A percentile compares a stretch with the other conserved stretches of the same genome.
Evolutionary conservation across 2,888 invertebrate genomes (phyloP).

Genomic region (Atethmia centrago): DNA sequence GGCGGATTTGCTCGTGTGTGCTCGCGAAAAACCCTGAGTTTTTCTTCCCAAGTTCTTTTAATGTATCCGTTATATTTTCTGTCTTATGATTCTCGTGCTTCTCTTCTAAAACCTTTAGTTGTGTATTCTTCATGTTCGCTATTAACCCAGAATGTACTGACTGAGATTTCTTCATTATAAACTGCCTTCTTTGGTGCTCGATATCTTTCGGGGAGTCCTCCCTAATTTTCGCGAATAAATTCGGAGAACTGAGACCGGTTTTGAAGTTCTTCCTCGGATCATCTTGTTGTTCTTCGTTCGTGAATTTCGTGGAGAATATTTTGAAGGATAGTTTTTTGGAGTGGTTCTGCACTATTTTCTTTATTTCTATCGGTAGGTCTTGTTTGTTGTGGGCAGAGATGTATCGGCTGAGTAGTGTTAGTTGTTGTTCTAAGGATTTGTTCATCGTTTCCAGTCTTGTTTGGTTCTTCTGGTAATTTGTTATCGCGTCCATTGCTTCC

Average conservation of each 20-base stretch:
- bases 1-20: constrained; percentile 92
- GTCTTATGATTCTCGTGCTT: constrained; percentile 62
- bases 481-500: constrained; percentile 92
- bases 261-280: constrained; percentile 79
- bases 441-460: constrained; percentile 93
- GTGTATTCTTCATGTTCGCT: constrained; percentile 78
- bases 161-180: constrained; percentile 86
- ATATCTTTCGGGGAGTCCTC: constrained; percentile 73
- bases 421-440: constrained; percentile 93
- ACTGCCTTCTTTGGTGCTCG: constrained; percentile 77
- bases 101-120: constrained; percentile 89
- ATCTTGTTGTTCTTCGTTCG: constrained; percentile 83
- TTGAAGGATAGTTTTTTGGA: constrained; percentile 84
- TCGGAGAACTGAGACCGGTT: constrained; percentile 84
- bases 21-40: constrained; percentile 91
- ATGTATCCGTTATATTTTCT: constrained; percentile 78
- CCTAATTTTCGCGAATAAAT: constrained; percentile 84
- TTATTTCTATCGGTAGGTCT: constrained; percentile 94
- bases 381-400: constrained; percentile 92
- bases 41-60: constrained; percentile 78
- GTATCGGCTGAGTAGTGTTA: constrained; percentile 93
- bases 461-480: constrained; percentile 91
- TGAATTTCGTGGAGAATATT: constrained; percentile 83
- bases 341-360: constrained; percentile 93
- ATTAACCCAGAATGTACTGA: constrained; percentile 87